Evolutionary conservation across 2,797 vertebrate species (phyloP).

Genomic region (Lepus oiostolus): DNA sequence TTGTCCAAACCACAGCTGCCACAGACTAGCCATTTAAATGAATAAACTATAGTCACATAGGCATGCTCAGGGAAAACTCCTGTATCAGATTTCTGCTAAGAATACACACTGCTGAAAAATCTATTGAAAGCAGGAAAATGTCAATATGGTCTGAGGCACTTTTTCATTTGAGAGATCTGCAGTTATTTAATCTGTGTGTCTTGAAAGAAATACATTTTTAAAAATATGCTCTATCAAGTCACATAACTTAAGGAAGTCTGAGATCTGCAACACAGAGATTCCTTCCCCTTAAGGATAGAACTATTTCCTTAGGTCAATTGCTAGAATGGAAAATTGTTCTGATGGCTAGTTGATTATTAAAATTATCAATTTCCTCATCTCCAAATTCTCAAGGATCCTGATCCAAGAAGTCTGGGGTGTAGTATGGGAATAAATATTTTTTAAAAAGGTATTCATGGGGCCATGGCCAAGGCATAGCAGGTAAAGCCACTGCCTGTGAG

Average conservation of each 20-base stretch:
- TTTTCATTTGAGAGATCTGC: constrained; percentile 37
- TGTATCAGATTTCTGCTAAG: constrained; percentile 44
- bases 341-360: constrained; percentile 22
- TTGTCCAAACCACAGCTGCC: constrained; percentile 7
- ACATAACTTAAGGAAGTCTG: neutral
- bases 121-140: neutral
- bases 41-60: constrained; percentile 39
- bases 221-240: neutral
- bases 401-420: neutral
- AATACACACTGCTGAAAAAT: constrained; percentile 41
- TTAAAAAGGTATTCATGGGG: neutral
- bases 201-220: constrained; percentile 47
- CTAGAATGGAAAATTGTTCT: constrained; percentile 3
- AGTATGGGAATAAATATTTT: constrained; percentile 12
- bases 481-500: no score
- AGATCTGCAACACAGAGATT: neutral
- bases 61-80: neutral
- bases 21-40: constrained; percentile 4
- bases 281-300: neutral
- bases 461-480: no score
- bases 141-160: neutral
- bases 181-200: neutral
- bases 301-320: neutral
- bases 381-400: constrained; percentile 26
- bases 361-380: neutral